Evolutionary conservation across 2,888 invertebrate genomes (phyloP).

Genomic region (Heliconius aoede): DNA sequence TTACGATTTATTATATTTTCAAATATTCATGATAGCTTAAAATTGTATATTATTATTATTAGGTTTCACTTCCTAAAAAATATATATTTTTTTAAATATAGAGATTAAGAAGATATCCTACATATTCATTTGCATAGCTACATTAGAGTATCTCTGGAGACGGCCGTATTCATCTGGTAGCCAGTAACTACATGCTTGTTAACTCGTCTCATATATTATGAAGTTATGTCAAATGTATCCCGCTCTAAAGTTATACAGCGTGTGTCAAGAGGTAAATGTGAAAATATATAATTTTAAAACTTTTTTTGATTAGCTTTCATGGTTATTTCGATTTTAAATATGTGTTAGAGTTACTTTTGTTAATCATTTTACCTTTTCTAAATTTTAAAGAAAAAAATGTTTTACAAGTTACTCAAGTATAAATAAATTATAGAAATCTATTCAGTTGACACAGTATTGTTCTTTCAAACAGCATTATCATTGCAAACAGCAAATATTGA

Average conservation of each 20-base stretch:
- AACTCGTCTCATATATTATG: conserved; percentile 82
- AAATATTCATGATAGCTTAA: conserved; percentile 2
- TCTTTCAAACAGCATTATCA: no score
- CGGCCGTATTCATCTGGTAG: conserved; percentile 64
- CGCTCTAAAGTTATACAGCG: conserved; percentile 57
- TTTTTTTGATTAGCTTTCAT: background rate
- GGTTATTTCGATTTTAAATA: background rate
- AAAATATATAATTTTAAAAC: background rate
- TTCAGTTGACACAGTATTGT: no score
- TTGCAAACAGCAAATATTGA: no score
- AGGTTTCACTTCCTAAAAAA: no score
- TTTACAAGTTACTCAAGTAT: no score
- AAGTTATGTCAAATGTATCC: conserved; percentile 77
- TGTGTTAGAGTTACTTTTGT: background rate
- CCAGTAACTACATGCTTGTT: conserved; percentile 80
- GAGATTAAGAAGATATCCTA: conserved; percentile 40
- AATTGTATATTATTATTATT: background rate
- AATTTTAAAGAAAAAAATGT: no score
- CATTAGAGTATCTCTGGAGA: conserved; percentile 54
- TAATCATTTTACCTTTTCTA: no score
- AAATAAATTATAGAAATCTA: no score
- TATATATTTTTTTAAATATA: no score
- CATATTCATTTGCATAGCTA: conserved; percentile 40
- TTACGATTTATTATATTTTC: conserved; percentile 45
- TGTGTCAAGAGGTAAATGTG: conserved; percentile 46